Evolutionary conservation across 2,888 invertebrate genomes (phyloP).

Genomic region (Meandrusa payeni): DNA sequence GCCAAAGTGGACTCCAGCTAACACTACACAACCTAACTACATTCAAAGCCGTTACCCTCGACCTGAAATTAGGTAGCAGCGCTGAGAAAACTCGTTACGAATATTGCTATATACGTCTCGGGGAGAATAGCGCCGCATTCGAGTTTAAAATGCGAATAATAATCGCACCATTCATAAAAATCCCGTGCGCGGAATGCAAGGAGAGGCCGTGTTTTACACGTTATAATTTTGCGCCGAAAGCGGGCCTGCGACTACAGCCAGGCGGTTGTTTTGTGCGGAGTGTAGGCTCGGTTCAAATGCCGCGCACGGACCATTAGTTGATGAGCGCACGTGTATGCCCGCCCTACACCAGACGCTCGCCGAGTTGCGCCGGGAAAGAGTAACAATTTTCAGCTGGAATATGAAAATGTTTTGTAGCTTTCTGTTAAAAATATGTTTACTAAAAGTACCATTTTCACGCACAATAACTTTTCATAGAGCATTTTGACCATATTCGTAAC

Average conservation of each 20-base stretch:
- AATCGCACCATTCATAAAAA: slow-evolving; percentile 78
- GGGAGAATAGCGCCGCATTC: slow-evolving; percentile 74
- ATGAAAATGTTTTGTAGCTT: slow-evolving; percentile 75
- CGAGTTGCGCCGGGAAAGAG: slow-evolving; percentile 51
- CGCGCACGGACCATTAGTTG: slow-evolving; percentile 82
- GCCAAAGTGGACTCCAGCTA: slow-evolving; percentile 47
- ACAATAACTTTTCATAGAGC: slow-evolving; percentile 68
- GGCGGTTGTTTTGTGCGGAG: slow-evolving; percentile 71
- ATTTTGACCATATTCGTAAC: slow-evolving; percentile 51
- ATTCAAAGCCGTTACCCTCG: slow-evolving; percentile 51
- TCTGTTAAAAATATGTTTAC: slow-evolving; percentile 69
- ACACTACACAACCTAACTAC: slow-evolving; percentile 36
- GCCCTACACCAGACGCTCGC: slow-evolving; percentile 56
- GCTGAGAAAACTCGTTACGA: slow-evolving; percentile 78
- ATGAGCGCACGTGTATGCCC: slow-evolving; percentile 73
- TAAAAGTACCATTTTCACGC: slow-evolving; percentile 74
- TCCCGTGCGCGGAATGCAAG: slow-evolving; percentile 76
- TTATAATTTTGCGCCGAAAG: slow-evolving; percentile 79
- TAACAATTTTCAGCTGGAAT: slow-evolving; percentile 75
- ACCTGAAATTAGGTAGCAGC: slow-evolving; percentile 73
- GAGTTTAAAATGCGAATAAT: slow-evolving; percentile 80
- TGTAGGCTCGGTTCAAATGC: slow-evolving; percentile 79
- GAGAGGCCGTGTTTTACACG: slow-evolving; percentile 77
- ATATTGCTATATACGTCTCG: slow-evolving; percentile 76
- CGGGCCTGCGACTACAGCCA: slow-evolving; percentile 62